These are phyloP conservation scores for Stenopsyche tienmushanensis DNA, from an alignment of 1,140 invertebrate species.

Conservation along the genomic window DNA sequence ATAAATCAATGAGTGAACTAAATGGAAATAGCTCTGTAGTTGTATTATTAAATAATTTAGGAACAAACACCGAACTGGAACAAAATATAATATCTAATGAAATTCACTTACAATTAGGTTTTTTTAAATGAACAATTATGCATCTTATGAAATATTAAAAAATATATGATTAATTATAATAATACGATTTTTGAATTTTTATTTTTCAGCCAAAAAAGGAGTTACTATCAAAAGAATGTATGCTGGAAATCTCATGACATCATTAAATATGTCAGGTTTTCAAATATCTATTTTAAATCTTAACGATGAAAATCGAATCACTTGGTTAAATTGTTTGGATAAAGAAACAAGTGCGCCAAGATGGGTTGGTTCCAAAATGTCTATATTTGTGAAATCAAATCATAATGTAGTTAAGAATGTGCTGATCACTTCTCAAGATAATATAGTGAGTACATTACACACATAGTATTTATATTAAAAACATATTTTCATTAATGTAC, in stretches of 20 bases:
- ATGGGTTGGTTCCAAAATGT: constrained; percentile 58
- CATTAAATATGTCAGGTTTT: constrained; percentile 78
- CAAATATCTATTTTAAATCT: constrained; percentile 72
- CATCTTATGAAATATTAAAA: not conserved
- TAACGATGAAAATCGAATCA: constrained; percentile 47
- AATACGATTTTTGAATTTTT: constrained; percentile 22
- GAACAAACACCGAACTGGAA: constrained; percentile 74
- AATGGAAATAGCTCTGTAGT: constrained; percentile 59
- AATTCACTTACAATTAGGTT: constrained; percentile 63
- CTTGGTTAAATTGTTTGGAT: constrained; percentile 61
- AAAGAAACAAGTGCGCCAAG: constrained; percentile 58
- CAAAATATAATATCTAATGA: constrained; percentile 74
- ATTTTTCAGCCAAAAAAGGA: constrained; percentile 54
- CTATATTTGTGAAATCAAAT: constrained; percentile 4
- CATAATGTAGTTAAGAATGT: not conserved
- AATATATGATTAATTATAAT: constrained; percentile 7
- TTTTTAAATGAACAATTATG: constrained; percentile 31
- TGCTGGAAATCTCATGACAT: constrained; percentile 74
- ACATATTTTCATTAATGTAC: not conserved
- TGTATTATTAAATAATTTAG: constrained; percentile 79
- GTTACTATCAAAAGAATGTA: constrained; percentile 65
- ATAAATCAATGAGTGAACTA: constrained; percentile 53
- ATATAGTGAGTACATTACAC: too few relatives aligned
- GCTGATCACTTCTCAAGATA: too few relatives aligned
- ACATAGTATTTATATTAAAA: too few relatives aligned